A percentile compares a stretch with the other conserved stretches of the same genome.
phyloP scores from a whole-genome alignment of 2,797 vertebrate species.

The Limnodromus scolopaceus region DNA sequence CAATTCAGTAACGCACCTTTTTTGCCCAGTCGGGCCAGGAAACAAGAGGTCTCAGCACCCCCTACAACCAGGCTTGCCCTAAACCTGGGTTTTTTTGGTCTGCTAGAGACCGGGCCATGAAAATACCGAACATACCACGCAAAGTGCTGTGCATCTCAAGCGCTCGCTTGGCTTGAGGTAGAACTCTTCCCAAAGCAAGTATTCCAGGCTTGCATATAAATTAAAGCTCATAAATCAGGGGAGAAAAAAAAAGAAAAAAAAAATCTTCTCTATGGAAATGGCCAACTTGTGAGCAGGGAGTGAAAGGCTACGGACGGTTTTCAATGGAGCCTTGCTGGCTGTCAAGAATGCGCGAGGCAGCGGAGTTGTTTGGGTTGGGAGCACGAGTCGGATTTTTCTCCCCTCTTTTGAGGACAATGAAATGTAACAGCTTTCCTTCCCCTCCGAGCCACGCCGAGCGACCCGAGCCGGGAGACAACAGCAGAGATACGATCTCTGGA shows the following conservation, averaged over 20 bases:
- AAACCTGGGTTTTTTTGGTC: neutral
- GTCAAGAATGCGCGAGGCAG: constrained; percentile 33
- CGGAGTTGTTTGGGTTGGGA: constrained; percentile 60
- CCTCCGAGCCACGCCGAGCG: neutral
- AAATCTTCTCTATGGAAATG: constrained; percentile 22
- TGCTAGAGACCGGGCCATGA: neutral
- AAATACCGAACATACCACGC: constrained; percentile 17
- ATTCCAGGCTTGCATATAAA: constrained; percentile 58
- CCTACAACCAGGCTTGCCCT: neutral
- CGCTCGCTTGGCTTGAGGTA: neutral
- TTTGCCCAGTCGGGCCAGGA: neutral
- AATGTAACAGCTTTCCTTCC: constrained; percentile 58
- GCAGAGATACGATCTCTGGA: constrained; percentile 64
- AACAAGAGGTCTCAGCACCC: neutral
- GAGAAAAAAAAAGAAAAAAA: constrained; percentile 14
- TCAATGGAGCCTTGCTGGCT: constrained; percentile 50
- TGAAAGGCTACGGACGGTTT: neutral
- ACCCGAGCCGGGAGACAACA: constrained; percentile 32
- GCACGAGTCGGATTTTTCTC: neutral
- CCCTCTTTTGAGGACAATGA: constrained; percentile 64
- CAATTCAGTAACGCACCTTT: neutral
- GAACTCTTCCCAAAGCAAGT: constrained; percentile 47
- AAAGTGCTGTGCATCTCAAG: neutral
- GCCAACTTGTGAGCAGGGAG: constrained; percentile 31
- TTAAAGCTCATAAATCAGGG: constrained; percentile 47